phyloP scores from a whole-genome alignment of 1,140 invertebrate genomes.

The Zaprionus gabonicus region DNA sequence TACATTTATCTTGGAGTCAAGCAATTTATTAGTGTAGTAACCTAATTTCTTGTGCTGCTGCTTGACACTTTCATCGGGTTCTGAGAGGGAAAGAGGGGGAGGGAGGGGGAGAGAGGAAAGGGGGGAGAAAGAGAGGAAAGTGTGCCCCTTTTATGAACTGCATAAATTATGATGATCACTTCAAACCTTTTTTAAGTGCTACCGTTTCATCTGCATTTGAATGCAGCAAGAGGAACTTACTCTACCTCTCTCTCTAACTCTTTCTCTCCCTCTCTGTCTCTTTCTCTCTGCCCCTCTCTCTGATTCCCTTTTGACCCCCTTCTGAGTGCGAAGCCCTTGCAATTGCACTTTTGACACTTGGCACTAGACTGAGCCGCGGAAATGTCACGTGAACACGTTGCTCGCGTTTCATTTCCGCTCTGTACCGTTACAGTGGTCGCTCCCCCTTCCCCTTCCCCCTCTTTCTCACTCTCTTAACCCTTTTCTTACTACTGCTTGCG shows the following conservation, averaged over 20 bases:
- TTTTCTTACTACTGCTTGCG: background rate
- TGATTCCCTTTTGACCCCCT: too few species aligned
- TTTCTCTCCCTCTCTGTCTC: background rate
- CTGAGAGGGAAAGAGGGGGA: background rate
- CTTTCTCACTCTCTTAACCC: background rate
- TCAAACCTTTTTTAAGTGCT: conserved; percentile 30
- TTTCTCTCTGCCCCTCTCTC: background rate
- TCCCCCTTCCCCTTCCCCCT: background rate
- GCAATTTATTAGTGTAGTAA: conserved; percentile 25
- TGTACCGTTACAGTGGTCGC: conserved; percentile 46
- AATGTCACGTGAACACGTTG: conserved; percentile 66
- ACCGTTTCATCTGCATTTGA: conserved; percentile 46
- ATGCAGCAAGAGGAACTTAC: background rate
- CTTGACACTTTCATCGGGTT: conserved; percentile 17
- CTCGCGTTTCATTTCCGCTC: conserved; percentile 62
- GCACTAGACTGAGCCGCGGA: conserved; percentile 53
- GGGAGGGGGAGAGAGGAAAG: too few species aligned
- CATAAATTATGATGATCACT: conserved; percentile 34
- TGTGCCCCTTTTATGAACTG: background rate
- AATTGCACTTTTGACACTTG: conserved; percentile 73
- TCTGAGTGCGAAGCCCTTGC: conserved; percentile 34
- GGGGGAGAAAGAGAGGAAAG: background rate
- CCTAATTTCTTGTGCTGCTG: conserved; percentile 23
- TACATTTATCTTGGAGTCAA: background rate
- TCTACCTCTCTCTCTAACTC: background rate